Evolutionary conservation across 2,888 invertebrate species (phyloP).

Genomic region (Malthinus seriepunctatus): DNA sequence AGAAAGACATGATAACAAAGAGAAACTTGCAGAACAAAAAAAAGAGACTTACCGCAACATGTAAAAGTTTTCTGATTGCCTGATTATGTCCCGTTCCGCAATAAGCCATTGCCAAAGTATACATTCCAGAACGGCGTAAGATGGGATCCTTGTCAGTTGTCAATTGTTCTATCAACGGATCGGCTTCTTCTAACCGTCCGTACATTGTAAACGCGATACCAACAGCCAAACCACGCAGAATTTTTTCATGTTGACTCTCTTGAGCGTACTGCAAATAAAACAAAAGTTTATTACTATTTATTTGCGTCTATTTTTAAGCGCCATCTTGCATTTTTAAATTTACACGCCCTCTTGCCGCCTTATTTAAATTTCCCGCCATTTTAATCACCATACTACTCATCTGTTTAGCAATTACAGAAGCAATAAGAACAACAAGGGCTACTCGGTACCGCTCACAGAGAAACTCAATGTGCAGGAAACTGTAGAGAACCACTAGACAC

Average conservation of each 20-base stretch:
- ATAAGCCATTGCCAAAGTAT: conserved; percentile 97
- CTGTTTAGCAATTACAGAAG: no score
- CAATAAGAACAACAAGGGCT: no score
- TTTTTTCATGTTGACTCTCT: conserved; percentile 98
- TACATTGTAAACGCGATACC: conserved; percentile 98
- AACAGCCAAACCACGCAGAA: conserved; percentile 93
- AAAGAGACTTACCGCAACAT: conserved; percentile 87
- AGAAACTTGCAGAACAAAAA: no score
- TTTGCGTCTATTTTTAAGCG: no score
- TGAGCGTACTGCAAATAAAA: conserved; percentile 72
- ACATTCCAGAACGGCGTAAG: conserved; percentile 94
- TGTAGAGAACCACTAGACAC: no score
- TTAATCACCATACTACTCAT: no score
- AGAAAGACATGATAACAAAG: no score
- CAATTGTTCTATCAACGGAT: conserved; percentile 87
- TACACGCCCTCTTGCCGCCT: no score
- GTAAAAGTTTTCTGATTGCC: conserved; percentile 91
- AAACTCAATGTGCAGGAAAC: no score
- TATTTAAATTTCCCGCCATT: no score
- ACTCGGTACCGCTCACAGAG: no score
- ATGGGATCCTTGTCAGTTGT: conserved; percentile 94
- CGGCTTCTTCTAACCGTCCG: conserved; percentile 95
- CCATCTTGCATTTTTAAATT: no score
- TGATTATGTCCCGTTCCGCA: conserved; percentile 98
- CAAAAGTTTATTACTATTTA: background rate